phyloP scores from a whole-genome alignment of 2,113 vertebrate species.

The Paraplagusia blochii region DNA sequence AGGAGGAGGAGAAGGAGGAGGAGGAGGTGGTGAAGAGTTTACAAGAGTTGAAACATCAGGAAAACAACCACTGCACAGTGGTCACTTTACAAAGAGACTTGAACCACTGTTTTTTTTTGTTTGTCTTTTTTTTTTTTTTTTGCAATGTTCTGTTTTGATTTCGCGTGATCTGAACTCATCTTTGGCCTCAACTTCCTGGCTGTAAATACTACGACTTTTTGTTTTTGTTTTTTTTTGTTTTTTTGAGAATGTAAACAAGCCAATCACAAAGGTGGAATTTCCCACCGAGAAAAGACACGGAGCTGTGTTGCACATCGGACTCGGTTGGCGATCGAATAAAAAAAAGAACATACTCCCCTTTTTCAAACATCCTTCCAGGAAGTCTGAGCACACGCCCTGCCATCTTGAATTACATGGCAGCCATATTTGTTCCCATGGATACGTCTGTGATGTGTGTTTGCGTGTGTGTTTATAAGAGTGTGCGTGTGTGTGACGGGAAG shows the following conservation, averaged over 20 bases:
- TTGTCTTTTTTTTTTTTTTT: background rate
- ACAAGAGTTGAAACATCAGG: slow-evolving; percentile 60
- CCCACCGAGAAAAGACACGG: slow-evolving; percentile 4
- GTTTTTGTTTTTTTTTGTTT: background rate
- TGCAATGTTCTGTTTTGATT: slow-evolving; percentile 29
- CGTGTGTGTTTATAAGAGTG: slow-evolving; percentile 3
- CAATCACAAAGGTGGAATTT: slow-evolving; percentile 11
- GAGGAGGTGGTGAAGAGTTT: slow-evolving; percentile 48
- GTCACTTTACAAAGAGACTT: slow-evolving; percentile 52
- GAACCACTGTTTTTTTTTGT: slow-evolving; percentile 29
- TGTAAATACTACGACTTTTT: slow-evolving; percentile 38
- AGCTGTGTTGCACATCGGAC: background rate
- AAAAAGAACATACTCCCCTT: slow-evolving; percentile 20
- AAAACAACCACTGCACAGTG: slow-evolving; percentile 60
- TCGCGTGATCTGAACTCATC: slow-evolving; percentile 46
- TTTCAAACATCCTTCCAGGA: slow-evolving; percentile 35
- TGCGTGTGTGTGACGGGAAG: background rate
- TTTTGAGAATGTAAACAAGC: slow-evolving; percentile 21
- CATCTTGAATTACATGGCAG: slow-evolving; percentile 67
- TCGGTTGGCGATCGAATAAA: slow-evolving; percentile 7
- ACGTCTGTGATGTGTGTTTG: slow-evolving; percentile 33
- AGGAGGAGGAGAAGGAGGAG: slow-evolving; percentile 7
- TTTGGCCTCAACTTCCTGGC: slow-evolving; percentile 52
- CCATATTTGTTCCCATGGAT: slow-evolving; percentile 67
- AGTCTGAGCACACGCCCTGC: slow-evolving; percentile 48